A percentile compares a stretch with the other conserved stretches of the same genome.
These are phyloP conservation scores for Amyelois transitella DNA, from an alignment of 1,140 invertebrate species.

Conservation along the genomic window DNA sequence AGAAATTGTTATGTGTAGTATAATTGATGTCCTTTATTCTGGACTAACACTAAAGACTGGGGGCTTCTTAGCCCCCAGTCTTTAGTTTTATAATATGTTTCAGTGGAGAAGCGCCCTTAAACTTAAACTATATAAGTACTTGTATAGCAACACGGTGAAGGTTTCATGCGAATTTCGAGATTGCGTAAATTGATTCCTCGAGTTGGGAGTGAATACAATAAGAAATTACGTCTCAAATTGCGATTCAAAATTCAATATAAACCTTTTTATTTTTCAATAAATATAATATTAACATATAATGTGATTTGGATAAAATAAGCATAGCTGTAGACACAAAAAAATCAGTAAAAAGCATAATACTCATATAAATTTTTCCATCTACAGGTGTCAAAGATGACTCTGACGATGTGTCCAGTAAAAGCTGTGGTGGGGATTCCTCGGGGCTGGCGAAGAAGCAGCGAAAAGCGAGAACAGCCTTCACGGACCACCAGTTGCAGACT, in stretches of 20 bases:
- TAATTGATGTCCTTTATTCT: too few relatives aligned
- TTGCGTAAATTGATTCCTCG: not conserved
- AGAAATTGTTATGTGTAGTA: too few relatives aligned
- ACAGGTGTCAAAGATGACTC: slow-evolving; percentile 67
- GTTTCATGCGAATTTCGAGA: not conserved
- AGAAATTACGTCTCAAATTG: too few relatives aligned
- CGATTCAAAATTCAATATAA: too few relatives aligned
- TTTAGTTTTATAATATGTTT: not conserved
- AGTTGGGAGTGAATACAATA: too few relatives aligned
- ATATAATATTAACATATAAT: too few relatives aligned
- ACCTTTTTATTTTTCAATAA: too few relatives aligned
- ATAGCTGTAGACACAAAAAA: too few relatives aligned
- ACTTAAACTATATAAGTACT: not conserved
- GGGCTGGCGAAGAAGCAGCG: slow-evolving; percentile 92
- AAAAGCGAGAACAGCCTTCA: slow-evolving; percentile 98
- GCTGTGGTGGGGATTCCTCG: slow-evolving; percentile 53
- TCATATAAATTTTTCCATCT: slow-evolving; percentile 13
- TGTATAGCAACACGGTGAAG: not conserved
- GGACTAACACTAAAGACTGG: too few relatives aligned
- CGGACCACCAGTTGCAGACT: slow-evolving; percentile 97
- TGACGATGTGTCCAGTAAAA: slow-evolving; percentile 63
- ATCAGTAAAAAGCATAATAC: not conserved
- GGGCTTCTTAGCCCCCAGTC: not conserved
- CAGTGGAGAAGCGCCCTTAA: not conserved
- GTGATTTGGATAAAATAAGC: too few relatives aligned